phyloP scores from a whole-genome alignment of 1,140 invertebrate genomes.

The Pemphigus obesinymphae region DNA sequence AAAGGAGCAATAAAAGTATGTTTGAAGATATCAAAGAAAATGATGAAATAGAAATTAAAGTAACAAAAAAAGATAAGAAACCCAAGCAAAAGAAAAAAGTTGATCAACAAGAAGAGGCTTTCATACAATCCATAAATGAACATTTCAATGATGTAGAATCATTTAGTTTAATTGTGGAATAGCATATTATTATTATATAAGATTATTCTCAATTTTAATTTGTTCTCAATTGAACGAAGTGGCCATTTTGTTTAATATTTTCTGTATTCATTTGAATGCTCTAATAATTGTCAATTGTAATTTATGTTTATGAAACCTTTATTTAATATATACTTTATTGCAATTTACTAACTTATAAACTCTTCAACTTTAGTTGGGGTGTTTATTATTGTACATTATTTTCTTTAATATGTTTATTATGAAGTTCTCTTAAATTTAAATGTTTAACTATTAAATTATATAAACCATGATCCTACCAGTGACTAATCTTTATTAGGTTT shows the following conservation, averaged over 20 bases:
- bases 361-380: neutral
- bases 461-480: neutral
- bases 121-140: conserved; percentile 19
- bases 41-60: neutral
- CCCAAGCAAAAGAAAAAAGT: conserved; percentile 14
- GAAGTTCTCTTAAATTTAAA: neutral
- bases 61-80: conserved; percentile 13
- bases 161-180: conserved; percentile 17
- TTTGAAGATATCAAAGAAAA: conserved; percentile 16
- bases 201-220: too few species aligned
- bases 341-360: neutral
- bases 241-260: neutral
- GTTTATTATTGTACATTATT: neutral
- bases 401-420: conserved; percentile 6
- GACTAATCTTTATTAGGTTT: neutral
- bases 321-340: too few species aligned
- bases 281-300: too few species aligned
- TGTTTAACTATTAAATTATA: neutral
- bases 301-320: too few species aligned
- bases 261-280: neutral
- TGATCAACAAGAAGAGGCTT: conserved; percentile 20
- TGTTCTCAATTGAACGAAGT: neutral
- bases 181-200: neutral
- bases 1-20: conserved; percentile 27
- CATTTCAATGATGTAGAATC: conserved; percentile 26